phyloP scores from a whole-genome alignment of 2,888 invertebrate species.

The Theristus sp. region DNA sequence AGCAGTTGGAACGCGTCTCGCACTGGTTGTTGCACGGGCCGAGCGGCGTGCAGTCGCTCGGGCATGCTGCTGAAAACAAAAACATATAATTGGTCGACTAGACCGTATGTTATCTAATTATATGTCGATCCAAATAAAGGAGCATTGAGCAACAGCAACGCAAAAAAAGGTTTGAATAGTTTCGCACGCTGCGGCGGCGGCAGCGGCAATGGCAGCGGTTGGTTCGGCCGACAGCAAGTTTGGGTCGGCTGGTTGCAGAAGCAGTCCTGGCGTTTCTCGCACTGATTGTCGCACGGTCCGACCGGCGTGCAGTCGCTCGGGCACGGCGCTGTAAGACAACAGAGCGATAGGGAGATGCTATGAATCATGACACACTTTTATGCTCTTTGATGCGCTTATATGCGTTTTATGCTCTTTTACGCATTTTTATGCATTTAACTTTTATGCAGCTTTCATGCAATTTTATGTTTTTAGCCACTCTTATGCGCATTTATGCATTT shows the following conservation, averaged over 20 bases:
- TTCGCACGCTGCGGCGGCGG: background rate
- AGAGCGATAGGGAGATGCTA: no score
- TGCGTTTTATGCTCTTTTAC: no score
- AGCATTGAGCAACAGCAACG: no score
- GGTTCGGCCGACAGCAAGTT: background rate
- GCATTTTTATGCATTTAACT: no score
- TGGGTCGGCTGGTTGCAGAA: background rate
- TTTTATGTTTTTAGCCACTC: no score
- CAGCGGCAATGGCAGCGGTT: background rate
- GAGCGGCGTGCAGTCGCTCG: background rate
- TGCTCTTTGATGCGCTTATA: no score
- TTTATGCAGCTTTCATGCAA: no score
- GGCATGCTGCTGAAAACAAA: background rate
- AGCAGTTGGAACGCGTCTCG: background rate
- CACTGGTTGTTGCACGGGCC: background rate
- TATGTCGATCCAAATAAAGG: no score
- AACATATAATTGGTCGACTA: background rate
- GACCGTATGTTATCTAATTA: no score
- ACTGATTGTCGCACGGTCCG: background rate
- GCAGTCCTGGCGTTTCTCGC: background rate
- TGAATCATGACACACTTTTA: no score
- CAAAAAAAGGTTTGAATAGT: no score
- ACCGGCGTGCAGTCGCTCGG: background rate
- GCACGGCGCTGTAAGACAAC: background rate
- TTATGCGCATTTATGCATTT: no score